phyloP scores from a whole-genome alignment of 1,140 invertebrate genomes.

The Pinna nobilis region DNA sequence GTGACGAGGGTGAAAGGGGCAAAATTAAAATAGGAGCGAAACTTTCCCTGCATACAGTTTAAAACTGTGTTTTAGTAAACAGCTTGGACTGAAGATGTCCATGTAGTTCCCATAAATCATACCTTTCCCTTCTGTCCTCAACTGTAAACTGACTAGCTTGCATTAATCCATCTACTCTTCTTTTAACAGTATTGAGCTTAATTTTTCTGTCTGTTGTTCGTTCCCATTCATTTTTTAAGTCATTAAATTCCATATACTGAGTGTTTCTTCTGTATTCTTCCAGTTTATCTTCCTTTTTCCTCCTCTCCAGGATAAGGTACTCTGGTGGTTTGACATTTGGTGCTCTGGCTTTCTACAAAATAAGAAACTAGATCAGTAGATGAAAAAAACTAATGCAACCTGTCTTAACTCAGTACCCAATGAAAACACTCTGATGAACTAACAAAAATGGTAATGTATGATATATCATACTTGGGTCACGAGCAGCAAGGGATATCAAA shows the following conservation, averaged over 20 bases:
- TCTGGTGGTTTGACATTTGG: constrained; percentile 67
- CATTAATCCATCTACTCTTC: constrained; percentile 58
- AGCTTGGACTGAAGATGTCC: too few species aligned
- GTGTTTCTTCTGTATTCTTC: constrained; percentile 57
- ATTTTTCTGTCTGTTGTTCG: constrained; percentile 66
- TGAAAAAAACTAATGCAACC: too few species aligned
- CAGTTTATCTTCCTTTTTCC: constrained; percentile 64
- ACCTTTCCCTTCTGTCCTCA: constrained; percentile 71
- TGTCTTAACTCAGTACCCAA: too few species aligned
- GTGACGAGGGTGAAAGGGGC: too few species aligned
- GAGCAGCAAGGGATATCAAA: too few species aligned
- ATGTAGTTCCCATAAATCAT: too few species aligned
- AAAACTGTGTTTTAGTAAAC: not conserved
- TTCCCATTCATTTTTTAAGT: constrained; percentile 73
- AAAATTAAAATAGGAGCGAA: not conserved
- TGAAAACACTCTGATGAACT: too few species aligned
- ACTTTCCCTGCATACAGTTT: not conserved
- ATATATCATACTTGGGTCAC: too few species aligned
- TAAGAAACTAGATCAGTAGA: not conserved
- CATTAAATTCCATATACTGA: constrained; percentile 62
- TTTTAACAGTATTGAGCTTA: constrained; percentile 61
- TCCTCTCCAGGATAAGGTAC: constrained; percentile 67
- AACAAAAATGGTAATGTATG: too few species aligned
- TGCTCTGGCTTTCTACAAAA: constrained; percentile 63
- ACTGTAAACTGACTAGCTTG: constrained; percentile 63